Evolutionary conservation across 2,888 invertebrate genomes (phyloP).

Genomic region (Zootermopsis nevadensis): DNA sequence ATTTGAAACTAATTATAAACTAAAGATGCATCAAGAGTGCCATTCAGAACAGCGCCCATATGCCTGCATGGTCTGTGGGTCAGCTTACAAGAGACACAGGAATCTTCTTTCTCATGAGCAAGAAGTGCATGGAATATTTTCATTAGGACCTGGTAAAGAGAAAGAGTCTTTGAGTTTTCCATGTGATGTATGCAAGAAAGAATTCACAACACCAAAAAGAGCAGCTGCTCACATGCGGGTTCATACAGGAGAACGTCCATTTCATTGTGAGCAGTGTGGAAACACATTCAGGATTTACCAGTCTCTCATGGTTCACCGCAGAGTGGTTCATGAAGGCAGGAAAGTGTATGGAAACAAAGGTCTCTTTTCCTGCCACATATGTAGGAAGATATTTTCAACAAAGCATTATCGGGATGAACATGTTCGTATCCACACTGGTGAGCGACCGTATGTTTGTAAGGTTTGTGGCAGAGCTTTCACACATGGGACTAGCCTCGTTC

Average conservation of each 20-base stretch:
- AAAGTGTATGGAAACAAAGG: conserved; percentile 61
- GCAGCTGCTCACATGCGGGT: conserved; percentile 33
- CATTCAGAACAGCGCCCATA: conserved; percentile 63
- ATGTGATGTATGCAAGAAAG: conserved; percentile 47
- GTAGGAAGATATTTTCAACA: conserved; percentile 65
- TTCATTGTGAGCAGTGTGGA: conserved; percentile 16
- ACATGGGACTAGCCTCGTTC: conserved; percentile 73
- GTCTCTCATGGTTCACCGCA: neutral
- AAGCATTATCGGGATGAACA: conserved; percentile 63
- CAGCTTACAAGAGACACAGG: conserved; percentile 64
- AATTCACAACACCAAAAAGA: conserved; percentile 42
- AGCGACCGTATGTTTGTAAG: conserved; percentile 47
- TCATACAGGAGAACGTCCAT: conserved; percentile 23
- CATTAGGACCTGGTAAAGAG: conserved; percentile 19
- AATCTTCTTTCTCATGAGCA: conserved; percentile 66
- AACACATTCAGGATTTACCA: neutral
- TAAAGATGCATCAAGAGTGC: conserved; percentile 63
- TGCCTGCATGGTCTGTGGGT: conserved; percentile 45
- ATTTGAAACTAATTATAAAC: conserved; percentile 44
- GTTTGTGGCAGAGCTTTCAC: conserved; percentile 48
- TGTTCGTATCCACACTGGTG: conserved; percentile 48
- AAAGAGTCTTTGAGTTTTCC: conserved; percentile 28
- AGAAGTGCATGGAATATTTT: conserved; percentile 37
- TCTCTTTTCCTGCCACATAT: conserved; percentile 62
- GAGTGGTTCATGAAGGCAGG: conserved; percentile 62